These are phyloP conservation scores for Theocolax elegans DNA, from an alignment of 1,140 invertebrate genomes.

Conservation along the genomic window DNA sequence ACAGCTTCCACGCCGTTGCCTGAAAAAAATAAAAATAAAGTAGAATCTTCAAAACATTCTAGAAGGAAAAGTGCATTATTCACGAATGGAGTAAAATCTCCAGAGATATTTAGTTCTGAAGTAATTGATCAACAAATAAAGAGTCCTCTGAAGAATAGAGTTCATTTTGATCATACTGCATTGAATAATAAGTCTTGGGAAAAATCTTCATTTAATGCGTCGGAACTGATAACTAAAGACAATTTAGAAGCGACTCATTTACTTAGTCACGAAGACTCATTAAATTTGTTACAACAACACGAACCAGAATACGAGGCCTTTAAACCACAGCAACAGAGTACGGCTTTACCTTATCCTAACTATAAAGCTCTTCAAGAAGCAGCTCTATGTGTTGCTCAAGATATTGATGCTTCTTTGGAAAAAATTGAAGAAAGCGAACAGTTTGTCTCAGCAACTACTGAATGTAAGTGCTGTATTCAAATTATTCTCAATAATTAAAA, in stretches of 20 bases:
- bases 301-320: conserved; percentile 51
- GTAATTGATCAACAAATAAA: conserved; percentile 2
- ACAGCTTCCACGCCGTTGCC: conserved; percentile 15
- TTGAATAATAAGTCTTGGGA: conserved; percentile 21
- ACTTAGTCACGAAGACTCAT: neutral
- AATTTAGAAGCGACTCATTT: conserved; percentile 3
- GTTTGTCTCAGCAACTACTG: conserved; percentile 52
- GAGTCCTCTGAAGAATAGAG: neutral
- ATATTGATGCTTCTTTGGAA: conserved; percentile 51
- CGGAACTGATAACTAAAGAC: conserved; percentile 28
- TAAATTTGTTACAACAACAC: neutral
- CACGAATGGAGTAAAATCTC: neutral
- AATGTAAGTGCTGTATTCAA: conserved; percentile 56
- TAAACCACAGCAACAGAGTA: conserved; percentile 56
- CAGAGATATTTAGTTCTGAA: neutral
- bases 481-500: conserved; percentile 8
- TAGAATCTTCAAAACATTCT: neutral
- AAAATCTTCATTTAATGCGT: conserved; percentile 19
- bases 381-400: conserved; percentile 53
- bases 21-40: neutral
- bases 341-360: conserved; percentile 42
- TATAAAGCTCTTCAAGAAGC: conserved; percentile 49
- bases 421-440: conserved; percentile 48
- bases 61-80: conserved; percentile 17
- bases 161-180: conserved; percentile 28